phyloP scores from a whole-genome alignment of 2,888 invertebrate species.

The Drosophila kokeensis region DNA sequence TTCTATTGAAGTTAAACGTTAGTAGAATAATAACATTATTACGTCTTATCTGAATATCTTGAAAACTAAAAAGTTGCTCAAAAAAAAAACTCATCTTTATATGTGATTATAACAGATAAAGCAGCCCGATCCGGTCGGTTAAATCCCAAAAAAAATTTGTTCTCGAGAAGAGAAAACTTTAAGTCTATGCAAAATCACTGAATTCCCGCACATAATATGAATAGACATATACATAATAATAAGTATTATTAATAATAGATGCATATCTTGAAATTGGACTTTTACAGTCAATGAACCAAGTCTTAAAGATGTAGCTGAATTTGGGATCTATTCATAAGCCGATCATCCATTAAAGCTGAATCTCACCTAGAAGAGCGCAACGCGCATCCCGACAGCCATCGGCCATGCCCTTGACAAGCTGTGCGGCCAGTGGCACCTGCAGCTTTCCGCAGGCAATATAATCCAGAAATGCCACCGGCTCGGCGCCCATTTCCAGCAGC shows the following conservation, averaged over 20 bases:
- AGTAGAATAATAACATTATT: neutral
- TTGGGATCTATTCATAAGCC: neutral
- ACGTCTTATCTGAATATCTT: neutral
- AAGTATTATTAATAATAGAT: neutral
- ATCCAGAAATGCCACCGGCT: constrained; percentile 98
- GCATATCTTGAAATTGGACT: neutral
- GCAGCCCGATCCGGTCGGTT: neutral
- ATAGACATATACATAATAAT: neutral
- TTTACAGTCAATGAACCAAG: neutral
- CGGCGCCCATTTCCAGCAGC: constrained; percentile 96
- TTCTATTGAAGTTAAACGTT: neutral
- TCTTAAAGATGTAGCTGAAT: neutral
- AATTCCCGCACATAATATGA: neutral
- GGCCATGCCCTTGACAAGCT: constrained; percentile 94
- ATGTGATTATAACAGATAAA: neutral
- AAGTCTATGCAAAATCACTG: neutral
- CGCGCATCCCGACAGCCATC: constrained; percentile 94
- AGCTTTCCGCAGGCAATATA: constrained; percentile 97
- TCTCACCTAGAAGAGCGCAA: constrained; percentile 94
- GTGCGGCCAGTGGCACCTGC: constrained; percentile 90
- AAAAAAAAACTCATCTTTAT: neutral
- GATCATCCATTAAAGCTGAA: no score
- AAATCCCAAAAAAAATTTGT: no score
- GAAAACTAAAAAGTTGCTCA: neutral
- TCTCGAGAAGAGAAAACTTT: neutral